Percentiles rank a stretch among this genome's conserved stretches.
phyloP scores from a whole-genome alignment of 2,113 vertebrate genomes.

The Coracopsis vasa region DNA sequence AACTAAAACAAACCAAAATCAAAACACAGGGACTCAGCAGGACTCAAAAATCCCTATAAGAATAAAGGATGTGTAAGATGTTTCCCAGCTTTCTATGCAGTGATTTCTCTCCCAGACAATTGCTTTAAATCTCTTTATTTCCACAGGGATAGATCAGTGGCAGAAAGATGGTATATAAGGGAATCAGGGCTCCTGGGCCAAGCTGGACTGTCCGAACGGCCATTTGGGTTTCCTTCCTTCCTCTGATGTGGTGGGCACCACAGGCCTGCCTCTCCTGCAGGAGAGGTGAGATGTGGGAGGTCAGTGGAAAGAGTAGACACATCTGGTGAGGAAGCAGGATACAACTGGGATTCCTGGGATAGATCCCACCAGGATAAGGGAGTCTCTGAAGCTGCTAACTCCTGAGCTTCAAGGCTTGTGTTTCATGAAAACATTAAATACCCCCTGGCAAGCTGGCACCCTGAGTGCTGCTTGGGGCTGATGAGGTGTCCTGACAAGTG shows the following conservation, averaged over 20 bases:
- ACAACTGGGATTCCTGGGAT: not conserved
- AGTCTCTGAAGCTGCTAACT: not conserved
- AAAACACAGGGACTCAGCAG: not conserved
- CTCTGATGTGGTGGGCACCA: rapidly evolving
- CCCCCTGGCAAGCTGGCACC: not conserved
- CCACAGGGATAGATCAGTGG: not conserved
- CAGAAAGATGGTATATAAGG: not conserved
- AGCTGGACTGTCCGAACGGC: not conserved
- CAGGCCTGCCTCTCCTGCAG: not conserved
- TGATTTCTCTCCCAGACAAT: not conserved
- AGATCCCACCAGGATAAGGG: not conserved
- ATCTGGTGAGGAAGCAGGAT: not conserved
- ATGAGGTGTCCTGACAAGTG: not conserved
- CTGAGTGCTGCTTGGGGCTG: rapidly evolving
- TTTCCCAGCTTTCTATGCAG: not conserved
- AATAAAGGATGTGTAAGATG: not conserved
- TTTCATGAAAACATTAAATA: not conserved
- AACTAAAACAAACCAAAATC: not conserved
- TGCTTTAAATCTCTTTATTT: not conserved
- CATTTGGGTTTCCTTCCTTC: not conserved
- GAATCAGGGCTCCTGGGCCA: not conserved
- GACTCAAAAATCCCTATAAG: not conserved
- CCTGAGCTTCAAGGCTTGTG: not conserved
- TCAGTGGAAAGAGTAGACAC: not conserved
- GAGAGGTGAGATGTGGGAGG: not conserved